Evolutionary conservation across 2,113 vertebrate genomes (phyloP).

Genomic region (Sterrhoptilus dennistouni): DNA sequence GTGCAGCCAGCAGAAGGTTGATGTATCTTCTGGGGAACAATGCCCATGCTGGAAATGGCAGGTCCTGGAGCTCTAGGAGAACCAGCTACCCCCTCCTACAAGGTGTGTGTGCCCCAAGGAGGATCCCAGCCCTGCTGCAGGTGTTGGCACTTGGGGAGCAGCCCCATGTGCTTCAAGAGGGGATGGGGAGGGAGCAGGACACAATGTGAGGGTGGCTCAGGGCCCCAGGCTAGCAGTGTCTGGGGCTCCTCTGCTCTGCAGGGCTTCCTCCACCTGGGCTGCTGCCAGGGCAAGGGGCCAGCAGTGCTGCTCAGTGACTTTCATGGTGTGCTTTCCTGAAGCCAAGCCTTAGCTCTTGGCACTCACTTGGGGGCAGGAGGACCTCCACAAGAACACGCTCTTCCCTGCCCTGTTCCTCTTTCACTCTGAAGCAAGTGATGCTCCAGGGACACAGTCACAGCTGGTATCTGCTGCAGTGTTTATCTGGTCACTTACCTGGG

Average conservation of each 20-base stretch:
- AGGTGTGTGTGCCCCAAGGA: rapidly evolving
- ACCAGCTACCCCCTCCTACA: rapidly evolving
- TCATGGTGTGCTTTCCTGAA: background rate
- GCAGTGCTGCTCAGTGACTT: background rate
- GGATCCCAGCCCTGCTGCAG: background rate
- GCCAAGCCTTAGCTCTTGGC: background rate
- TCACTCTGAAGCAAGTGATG: background rate
- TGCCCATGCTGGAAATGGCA: background rate
- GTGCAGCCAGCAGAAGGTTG: background rate
- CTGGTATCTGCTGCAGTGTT: background rate
- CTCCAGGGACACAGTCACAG: background rate
- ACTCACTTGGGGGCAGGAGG: background rate
- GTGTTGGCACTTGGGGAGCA: background rate
- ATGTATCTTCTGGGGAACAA: background rate
- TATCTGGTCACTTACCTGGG: background rate
- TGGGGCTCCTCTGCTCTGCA: background rate
- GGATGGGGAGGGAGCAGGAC: background rate
- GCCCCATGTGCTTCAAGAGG: rapidly evolving
- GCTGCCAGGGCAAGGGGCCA: background rate
- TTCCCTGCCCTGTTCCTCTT: background rate
- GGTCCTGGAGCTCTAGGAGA: background rate
- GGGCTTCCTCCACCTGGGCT: background rate
- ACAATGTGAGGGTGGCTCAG: background rate
- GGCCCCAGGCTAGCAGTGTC: background rate
- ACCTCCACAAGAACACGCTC: background rate